Conservation (phyloP, 2,888 invertebrate species). For the Xiphydria camelus region DNA sequence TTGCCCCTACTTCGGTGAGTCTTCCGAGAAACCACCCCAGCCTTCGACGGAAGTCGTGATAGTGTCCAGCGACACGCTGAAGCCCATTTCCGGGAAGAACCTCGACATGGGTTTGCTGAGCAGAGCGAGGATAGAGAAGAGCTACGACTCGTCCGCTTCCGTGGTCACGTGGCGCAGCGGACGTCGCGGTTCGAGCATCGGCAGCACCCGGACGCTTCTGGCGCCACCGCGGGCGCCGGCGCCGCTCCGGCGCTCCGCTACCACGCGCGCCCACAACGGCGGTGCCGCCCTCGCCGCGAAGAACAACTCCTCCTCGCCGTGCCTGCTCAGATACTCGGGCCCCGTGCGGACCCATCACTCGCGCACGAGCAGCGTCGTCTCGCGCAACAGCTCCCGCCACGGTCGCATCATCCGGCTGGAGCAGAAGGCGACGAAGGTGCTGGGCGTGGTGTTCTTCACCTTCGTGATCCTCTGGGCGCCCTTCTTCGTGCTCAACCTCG, state of each 20-base stretch:
- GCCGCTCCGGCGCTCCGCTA: constrained; percentile 65
- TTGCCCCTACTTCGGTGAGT: constrained; percentile 79
- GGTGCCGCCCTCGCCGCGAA: constrained; percentile 39
- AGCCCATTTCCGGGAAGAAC: constrained; percentile 33
- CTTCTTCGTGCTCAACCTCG: constrained; percentile 87
- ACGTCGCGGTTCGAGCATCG: constrained; percentile 74
- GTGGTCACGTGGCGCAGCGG: constrained; percentile 74
- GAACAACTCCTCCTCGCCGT: constrained; percentile 63
- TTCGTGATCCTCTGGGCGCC: constrained; percentile 96
- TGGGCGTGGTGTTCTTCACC: constrained; percentile 92
- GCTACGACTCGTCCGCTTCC: constrained; percentile 52
- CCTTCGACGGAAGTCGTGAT: constrained; percentile 62
- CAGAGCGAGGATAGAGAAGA: constrained; percentile 58
- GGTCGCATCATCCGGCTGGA: constrained; percentile 85
- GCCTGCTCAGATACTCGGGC: constrained; percentile 60
- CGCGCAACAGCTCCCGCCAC: constrained; percentile 79
- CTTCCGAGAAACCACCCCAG: constrained; percentile 60
- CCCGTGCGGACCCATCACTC: constrained; percentile 74
- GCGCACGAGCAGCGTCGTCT: constrained; percentile 79
- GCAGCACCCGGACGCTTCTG: constrained; percentile 61
- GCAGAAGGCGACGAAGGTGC: constrained; percentile 94
- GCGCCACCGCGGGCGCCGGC: constrained; percentile 53
- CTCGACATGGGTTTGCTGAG: constrained; percentile 27
- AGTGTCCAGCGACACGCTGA: constrained; percentile 62
- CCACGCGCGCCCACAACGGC: constrained; percentile 63